phyloP scores from a whole-genome alignment of 2,113 vertebrate species.

The Prietella phreatophila region DNA sequence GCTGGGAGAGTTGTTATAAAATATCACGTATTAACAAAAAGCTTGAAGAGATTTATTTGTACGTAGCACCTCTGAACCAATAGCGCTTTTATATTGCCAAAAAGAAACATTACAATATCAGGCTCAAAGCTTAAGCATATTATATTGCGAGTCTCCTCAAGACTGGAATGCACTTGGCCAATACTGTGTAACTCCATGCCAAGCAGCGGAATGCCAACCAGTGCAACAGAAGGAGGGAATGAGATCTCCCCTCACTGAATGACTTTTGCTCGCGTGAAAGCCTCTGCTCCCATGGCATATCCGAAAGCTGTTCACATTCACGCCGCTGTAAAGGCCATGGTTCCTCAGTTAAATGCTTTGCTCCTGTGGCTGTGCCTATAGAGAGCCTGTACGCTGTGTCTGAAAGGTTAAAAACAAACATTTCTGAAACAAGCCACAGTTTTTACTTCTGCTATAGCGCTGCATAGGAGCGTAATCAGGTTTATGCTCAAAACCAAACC shows the following conservation, averaged over 20 bases:
- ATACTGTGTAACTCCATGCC: constrained; percentile 33
- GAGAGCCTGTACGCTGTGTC: background rate
- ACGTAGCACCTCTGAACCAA: background rate
- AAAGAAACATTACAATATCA: background rate
- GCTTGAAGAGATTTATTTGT: background rate
- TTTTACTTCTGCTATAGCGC: background rate
- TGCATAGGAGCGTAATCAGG: background rate
- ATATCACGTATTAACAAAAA: background rate
- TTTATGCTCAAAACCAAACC: background rate
- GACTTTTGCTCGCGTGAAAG: constrained; percentile 62
- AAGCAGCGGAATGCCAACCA: constrained; percentile 43
- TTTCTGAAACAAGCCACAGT: background rate
- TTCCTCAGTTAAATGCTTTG: constrained; percentile 14
- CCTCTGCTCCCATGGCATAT: constrained; percentile 54
- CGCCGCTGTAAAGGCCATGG: constrained; percentile 51
- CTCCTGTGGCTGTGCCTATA: constrained; percentile 20
- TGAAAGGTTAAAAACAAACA: background rate
- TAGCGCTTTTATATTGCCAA: background rate
- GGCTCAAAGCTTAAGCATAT: background rate
- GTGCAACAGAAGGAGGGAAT: constrained; percentile 42
- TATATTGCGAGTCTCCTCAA: background rate
- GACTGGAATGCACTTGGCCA: constrained; percentile 60
- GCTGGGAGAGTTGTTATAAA: background rate
- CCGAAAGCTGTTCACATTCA: constrained; percentile 52
- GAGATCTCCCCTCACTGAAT: constrained; percentile 54